These are phyloP conservation scores for Potamarius usumacintae DNA, from an alignment of 2,113 vertebrate species.

Conservation along the genomic window DNA sequence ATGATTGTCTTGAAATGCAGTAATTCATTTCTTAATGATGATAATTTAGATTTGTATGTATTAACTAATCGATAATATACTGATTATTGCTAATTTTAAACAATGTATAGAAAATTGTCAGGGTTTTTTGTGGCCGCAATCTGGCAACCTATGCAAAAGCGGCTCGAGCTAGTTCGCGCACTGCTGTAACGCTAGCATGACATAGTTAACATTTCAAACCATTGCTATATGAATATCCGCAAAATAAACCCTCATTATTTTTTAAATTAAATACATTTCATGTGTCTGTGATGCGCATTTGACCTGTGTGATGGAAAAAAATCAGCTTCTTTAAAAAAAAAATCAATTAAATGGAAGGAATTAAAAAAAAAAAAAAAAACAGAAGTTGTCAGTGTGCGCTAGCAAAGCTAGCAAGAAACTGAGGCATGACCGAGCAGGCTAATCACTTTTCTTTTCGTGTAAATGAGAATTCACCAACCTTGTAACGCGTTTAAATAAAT, in stretches of 20 bases:
- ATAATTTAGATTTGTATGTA: neutral
- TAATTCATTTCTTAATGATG: no score
- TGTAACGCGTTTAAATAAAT: neutral
- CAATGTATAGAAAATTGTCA: neutral
- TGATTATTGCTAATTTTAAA: neutral
- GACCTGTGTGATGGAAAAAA: neutral
- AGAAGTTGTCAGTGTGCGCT: neutral
- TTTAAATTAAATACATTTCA: neutral
- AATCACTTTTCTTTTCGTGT: neutral
- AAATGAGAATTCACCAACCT: neutral
- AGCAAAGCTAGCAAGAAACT: neutral
- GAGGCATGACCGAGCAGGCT: neutral
- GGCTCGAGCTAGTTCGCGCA: neutral
- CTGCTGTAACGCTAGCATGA: neutral
- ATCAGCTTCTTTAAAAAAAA: neutral
- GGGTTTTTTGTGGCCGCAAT: no score
- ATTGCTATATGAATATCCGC: neutral
- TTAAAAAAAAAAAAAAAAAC: no score
- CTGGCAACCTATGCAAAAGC: neutral
- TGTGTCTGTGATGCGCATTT: neutral
- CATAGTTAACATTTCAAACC: neutral
- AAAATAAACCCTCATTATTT: neutral
- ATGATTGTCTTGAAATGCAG: fast-evolving
- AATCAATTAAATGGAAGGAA: neutral
- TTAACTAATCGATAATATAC: neutral